Evolutionary conservation across 2,113 vertebrate species (phyloP), one percentile per base, ranked within the genome.

Genomic region (Cheirogaleus medius): DNA sequence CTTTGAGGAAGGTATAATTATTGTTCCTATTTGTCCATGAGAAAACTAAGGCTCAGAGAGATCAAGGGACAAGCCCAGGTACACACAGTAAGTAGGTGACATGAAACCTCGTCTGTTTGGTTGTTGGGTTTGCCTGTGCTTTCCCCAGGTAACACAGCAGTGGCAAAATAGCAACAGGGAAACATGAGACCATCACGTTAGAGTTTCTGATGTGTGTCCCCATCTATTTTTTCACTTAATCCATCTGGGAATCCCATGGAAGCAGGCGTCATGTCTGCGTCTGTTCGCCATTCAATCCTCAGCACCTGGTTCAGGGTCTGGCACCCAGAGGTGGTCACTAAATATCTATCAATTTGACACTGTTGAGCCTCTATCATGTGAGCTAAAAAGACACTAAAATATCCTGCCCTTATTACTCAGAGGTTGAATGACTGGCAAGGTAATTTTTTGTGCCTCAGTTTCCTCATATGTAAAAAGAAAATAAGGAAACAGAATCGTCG

Each of bases 131-230:
- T 73, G 44, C 34, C 63, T 87, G 20, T 14, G 56, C 21, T 78
- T 9, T 73, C 20, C 7, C 49, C 60, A 73, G 4, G 10, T 32
- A 56, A 29, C 18, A 56, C 1, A 37, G 13, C 5, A 68, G 23
- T 7, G 14, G 25, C 8, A 18, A 78, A 68, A n/a, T 4, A 64
- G 37, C 6, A 34, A 29, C 20, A n/a, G 29, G 2, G 44, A 6
- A 42, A 14, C 47, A 15, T 1, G 8, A 34, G 10, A 52, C 8
- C 5, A 52, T 11, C 23, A 12, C 0, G 0, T 4, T 2, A 44
- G 60, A 20, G 7, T 20, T 39, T 49, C 10, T 2, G 44, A n/a
- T 23, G 10, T 23, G 0, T 54, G 63, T 34, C 42, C 8, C 18
- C 27, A 63, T 56, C 49, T n/a, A 15, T 54, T 68, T 64, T 39